Evolutionary conservation across 2,888 invertebrate genomes (phyloP), one percentile per base, ranked within the genome.

Genomic region (Zhuqinia jingwanae): DNA sequence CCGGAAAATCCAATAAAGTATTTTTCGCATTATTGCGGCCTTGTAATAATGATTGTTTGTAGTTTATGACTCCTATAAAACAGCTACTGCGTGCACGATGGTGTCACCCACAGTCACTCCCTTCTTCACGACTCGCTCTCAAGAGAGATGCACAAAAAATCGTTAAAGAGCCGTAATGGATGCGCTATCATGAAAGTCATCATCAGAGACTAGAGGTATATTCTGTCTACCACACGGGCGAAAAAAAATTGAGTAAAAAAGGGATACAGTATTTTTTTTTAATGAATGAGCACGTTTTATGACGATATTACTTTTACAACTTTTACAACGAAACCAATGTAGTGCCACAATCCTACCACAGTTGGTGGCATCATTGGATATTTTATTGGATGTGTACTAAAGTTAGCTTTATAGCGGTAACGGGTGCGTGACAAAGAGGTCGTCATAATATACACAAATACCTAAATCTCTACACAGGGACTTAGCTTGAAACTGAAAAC

Each of bases 401-500:
- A 50, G 73, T n/a, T n/a, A n/a, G n/a, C n/a, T 60, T 65, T 80
- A 60, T 17, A 13, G 53, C 13, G 50, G 50, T 56, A 83, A 83
- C 60, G 83, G 76, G 76, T 75, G 83, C 83, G 53, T 83, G 83
- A 83, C 76, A 77, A 83, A 53, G 65, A 75, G 82, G 82, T 56
- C 82, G 50, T n/a, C n/a, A n/a, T n/a, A n/a, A n/a, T n/a, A n/a
- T n/a, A n/a, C n/a, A n/a, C n/a, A n/a, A 36, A 53, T 70, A 10
- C 27, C 13, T 78, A 77, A 11, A 47, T n/a, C n/a, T n/a, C n/a
- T 58, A n/a, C 5, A 30, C 25, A 20, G 30, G 20, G 78, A 25
- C 20, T 80, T n/a, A 22, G 56, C 20, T 56, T 70, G 80, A 80
- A 80, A 80, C 22, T 80, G 80, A 80, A 80, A 80, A 47, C 36